Percentiles rank a stretch among this genome's conserved stretches.
These are phyloP conservation scores for Ormyrus labotus DNA, from an alignment of 2,888 invertebrate species.

Conservation along the genomic window DNA sequence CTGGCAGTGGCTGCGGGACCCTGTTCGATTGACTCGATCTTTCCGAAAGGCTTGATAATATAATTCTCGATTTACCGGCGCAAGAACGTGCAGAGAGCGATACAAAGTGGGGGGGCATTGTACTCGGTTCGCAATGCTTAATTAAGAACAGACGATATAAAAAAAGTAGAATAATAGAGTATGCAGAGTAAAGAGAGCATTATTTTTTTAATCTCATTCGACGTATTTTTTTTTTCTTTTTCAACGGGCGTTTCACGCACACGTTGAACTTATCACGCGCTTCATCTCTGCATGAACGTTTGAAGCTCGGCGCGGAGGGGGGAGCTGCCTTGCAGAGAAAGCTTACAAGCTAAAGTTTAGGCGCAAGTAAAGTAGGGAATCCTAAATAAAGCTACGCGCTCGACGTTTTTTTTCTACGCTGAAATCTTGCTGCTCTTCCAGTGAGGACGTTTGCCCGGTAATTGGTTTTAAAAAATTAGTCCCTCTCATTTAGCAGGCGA, in stretches of 20 bases:
- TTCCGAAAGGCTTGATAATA: not conserved
- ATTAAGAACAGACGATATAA: conserved; percentile 25
- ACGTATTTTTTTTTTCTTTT: not conserved
- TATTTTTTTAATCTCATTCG: conserved; percentile 46
- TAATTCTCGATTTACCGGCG: conserved; percentile 14
- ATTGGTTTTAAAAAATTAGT: no score
- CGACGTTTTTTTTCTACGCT: conserved; percentile 14
- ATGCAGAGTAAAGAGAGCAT: conserved; percentile 38
- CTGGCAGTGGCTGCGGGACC: conserved; percentile 11
- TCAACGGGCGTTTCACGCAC: not conserved
- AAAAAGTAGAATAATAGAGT: conserved; percentile 3
- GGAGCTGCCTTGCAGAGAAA: conserved; percentile 31
- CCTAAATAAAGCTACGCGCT: conserved; percentile 24
- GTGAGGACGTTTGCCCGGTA: not conserved
- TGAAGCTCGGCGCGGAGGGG: not conserved
- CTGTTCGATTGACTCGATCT: conserved; percentile 14
- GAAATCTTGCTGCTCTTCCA: not conserved
- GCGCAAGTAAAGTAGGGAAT: conserved; percentile 9
- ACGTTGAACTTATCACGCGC: conserved; percentile 58
- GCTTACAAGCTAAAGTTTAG: conserved; percentile 26
- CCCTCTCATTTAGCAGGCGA: no score
- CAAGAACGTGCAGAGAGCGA: conserved; percentile 4
- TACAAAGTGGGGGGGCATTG: not conserved
- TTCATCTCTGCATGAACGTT: conserved; percentile 44
- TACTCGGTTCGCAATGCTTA: not conserved